phyloP scores from a whole-genome alignment of 2,888 invertebrate genomes.

The Melangyna quadrimaculata region DNA sequence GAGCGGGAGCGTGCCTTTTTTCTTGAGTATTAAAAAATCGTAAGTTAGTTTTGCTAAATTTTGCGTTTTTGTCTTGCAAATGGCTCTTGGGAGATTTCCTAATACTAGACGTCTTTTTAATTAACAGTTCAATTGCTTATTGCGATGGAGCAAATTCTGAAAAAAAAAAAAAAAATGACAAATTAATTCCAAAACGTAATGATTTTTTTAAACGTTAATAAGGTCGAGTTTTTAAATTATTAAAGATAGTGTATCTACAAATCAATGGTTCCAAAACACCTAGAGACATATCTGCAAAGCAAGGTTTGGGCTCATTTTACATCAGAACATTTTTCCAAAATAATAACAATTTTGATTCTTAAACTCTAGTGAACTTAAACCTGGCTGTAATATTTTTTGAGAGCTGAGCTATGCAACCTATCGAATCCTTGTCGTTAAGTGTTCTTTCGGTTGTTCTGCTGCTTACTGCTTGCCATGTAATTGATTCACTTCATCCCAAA shows the following conservation, averaged over 20 bases:
- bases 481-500: no score
- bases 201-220: not conserved
- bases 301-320: no score
- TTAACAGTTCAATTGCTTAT: conserved; percentile 56
- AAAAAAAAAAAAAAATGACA: conserved; percentile 19
- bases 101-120: conserved; percentile 56
- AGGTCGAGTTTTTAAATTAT: not conserved
- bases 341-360: no score
- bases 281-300: no score
- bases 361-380: no score
- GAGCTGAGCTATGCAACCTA: no score
- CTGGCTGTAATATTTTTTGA: no score
- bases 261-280: no score
- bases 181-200: not conserved
- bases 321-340: no score
- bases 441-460: no score
- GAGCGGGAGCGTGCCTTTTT: conserved; percentile 62
- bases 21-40: conserved; percentile 43
- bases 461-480: no score
- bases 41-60: conserved; percentile 8
- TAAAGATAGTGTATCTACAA: not conserved
- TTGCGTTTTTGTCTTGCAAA: conserved; percentile 27
- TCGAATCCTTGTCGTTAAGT: no score
- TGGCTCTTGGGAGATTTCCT: conserved; percentile 43
- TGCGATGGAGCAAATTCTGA: conserved; percentile 61